Percentiles rank a stretch among this genome's conserved stretches.
These are phyloP conservation scores for Pseudorectes ferrugineus DNA, from an alignment of 2,113 vertebrate species.

Conservation along the genomic window DNA sequence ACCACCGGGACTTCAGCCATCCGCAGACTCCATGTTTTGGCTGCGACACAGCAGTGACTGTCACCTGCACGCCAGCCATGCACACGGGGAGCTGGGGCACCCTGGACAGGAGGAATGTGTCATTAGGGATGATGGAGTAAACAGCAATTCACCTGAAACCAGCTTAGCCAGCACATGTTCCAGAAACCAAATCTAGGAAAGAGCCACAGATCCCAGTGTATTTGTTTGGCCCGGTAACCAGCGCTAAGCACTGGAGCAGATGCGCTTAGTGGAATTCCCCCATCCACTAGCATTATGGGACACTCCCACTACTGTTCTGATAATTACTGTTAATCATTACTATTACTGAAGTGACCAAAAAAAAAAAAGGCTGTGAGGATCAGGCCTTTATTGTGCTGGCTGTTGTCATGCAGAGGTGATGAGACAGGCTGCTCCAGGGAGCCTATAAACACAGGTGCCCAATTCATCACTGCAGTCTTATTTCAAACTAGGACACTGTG, in stretches of 20 bases:
- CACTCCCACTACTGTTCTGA: conserved; percentile 51
- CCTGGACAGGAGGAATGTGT: neutral
- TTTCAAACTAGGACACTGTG: conserved; percentile 12
- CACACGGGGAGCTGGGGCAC: neutral
- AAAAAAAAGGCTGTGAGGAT: neutral
- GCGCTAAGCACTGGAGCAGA: neutral
- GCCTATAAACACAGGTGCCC: neutral
- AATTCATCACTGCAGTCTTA: neutral
- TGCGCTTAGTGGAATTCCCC: conserved; percentile 61
- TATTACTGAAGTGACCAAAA: conserved; percentile 16
- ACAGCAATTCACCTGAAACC: conserved; percentile 46
- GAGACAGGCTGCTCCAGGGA: conserved; percentile 31
- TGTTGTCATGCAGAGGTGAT: conserved; percentile 16
- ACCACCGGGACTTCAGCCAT: neutral
- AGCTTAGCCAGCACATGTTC: neutral
- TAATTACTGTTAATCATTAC: conserved; percentile 60
- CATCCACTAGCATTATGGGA: conserved; percentile 23
- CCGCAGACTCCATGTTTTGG: neutral
- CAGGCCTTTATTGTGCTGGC: neutral
- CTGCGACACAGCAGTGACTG: neutral
- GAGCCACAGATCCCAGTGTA: neutral
- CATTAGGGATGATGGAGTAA: conserved; percentile 19
- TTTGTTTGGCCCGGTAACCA: conserved; percentile 58
- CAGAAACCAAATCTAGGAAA: conserved; percentile 13
- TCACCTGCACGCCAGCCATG: neutral